These are phyloP conservation scores for Octopus bimaculoides DNA, from an alignment of 1,140 invertebrate species.

Conservation along the genomic window DNA sequence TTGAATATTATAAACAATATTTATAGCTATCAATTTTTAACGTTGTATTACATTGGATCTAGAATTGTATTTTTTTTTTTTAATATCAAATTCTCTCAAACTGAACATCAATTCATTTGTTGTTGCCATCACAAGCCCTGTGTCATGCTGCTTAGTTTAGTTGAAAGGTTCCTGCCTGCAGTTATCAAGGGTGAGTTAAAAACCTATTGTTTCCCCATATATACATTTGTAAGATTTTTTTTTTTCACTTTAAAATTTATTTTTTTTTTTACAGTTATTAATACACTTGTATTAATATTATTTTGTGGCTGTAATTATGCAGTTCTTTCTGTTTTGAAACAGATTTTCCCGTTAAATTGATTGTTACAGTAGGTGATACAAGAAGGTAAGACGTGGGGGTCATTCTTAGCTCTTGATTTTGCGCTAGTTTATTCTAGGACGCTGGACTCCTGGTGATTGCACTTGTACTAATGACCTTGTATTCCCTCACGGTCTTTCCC, in stretches of 20 bases:
- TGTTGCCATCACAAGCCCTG: slow-evolving; percentile 6
- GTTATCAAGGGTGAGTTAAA: slow-evolving; percentile 4
- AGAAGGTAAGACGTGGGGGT: slow-evolving; percentile 9
- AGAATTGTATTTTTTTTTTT: no score
- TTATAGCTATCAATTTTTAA: no score
- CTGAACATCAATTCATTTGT: not conserved
- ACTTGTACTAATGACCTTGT: slow-evolving; percentile 32
- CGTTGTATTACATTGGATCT: no score
- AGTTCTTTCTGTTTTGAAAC: slow-evolving; percentile 15
- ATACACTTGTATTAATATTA: not conserved
- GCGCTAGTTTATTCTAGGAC: slow-evolving; percentile 6
- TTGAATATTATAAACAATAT: no score
- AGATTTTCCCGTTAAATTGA: slow-evolving; percentile 9
- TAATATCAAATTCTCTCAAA: not conserved
- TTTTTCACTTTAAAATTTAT: not conserved
- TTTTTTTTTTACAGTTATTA: not conserved
- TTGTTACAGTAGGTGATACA: not conserved
- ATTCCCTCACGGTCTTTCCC: slow-evolving; percentile 38
- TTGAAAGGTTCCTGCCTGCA: not conserved
- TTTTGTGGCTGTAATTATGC: slow-evolving; percentile 10
- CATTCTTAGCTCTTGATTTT: slow-evolving; percentile 7
- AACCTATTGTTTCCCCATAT: slow-evolving; percentile 2
- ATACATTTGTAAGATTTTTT: not conserved
- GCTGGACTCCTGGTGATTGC: not conserved
- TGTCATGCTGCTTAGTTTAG: slow-evolving; percentile 9